These are phyloP conservation scores for Willisornis vidua DNA, from an alignment of 2,113 vertebrate species.

Conservation along the genomic window DNA sequence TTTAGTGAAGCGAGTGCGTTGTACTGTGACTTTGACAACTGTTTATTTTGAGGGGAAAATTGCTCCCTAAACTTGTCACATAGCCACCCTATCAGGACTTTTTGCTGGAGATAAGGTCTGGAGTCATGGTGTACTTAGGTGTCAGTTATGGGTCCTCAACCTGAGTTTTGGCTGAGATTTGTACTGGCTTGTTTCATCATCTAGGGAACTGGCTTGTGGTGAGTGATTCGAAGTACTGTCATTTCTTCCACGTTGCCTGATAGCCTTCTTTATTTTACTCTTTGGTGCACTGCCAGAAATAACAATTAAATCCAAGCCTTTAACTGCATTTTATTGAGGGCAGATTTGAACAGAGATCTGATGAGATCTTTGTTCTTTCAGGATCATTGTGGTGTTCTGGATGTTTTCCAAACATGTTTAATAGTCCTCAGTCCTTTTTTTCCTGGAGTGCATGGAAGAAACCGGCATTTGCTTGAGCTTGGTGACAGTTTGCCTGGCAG, in stretches of 20 bases:
- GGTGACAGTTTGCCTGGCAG: neutral
- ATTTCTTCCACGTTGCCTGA: neutral
- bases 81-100: neutral
- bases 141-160: neutral
- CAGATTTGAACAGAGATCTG: conserved; percentile 18
- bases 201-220: neutral
- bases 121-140: neutral
- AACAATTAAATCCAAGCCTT: conserved; percentile 22
- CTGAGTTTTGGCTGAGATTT: neutral
- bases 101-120: neutral
- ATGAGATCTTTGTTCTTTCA: conserved; percentile 18
- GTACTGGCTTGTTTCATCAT: neutral
- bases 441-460: neutral
- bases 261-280: neutral
- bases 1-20: neutral
- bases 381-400: neutral
- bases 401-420: neutral
- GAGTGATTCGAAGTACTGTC: neutral
- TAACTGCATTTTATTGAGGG: conserved; percentile 14
- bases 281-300: conserved; percentile 28
- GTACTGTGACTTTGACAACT: neutral
- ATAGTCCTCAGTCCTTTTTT: neutral
- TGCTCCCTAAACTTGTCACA: neutral
- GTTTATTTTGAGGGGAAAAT: neutral
- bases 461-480: neutral